A percentile compares a stretch with the other conserved stretches of the same genome.
Evolutionary conservation across 2,113 vertebrate species (phyloP).

Genomic region (Galeopterus variegatus): DNA sequence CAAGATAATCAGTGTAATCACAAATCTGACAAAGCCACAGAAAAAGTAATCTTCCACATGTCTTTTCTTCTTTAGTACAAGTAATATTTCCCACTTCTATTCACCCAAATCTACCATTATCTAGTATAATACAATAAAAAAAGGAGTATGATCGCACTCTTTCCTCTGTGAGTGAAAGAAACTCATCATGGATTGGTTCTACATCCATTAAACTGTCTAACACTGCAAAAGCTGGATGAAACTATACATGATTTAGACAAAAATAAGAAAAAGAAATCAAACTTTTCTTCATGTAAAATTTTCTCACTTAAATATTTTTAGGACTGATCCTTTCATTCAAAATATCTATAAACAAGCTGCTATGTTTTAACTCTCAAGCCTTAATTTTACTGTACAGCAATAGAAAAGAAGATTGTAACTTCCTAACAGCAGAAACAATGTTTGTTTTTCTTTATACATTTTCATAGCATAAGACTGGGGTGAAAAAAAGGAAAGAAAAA

Average conservation of each 20-base stretch:
- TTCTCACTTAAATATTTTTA: background rate
- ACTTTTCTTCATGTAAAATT: background rate
- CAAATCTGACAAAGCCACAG: background rate
- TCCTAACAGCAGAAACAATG: background rate
- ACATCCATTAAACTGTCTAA: background rate
- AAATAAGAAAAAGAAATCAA: background rate
- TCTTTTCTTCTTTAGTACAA: background rate
- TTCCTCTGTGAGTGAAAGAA: background rate
- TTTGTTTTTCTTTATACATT: background rate
- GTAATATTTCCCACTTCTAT: background rate
- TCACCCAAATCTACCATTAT: background rate
- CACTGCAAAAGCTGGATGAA: background rate
- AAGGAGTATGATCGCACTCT: background rate
- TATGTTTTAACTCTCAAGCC: background rate
- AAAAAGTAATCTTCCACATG: background rate
- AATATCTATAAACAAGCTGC: background rate
- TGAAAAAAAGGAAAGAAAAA: background rate
- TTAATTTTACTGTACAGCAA: background rate
- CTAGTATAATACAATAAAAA: background rate
- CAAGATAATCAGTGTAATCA: slow-evolving; percentile 32
- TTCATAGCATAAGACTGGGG: background rate
- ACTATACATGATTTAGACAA: background rate
- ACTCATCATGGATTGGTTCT: background rate
- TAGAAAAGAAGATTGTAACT: background rate
- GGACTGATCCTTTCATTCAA: background rate